phyloP scores from a whole-genome alignment of 2,113 vertebrate genomes.

The Nothoprocta pentlandii region DNA sequence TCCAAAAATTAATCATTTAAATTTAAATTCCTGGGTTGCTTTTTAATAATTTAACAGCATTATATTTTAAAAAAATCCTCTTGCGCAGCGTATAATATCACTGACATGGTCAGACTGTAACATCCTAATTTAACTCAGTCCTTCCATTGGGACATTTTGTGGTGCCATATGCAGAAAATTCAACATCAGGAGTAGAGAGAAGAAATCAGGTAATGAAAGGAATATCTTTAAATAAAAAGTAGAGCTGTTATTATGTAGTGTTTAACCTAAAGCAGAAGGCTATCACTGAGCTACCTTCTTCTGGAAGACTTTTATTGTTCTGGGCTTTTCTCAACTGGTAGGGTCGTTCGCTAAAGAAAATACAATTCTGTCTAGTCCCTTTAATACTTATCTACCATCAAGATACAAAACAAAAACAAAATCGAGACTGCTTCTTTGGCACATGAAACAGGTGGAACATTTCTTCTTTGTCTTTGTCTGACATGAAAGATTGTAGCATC shows the following conservation, averaged over 20 bases:
- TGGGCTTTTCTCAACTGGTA: not conserved
- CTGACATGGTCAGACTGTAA: not conserved
- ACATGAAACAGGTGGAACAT: slow-evolving; percentile 35
- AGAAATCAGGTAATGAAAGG: not conserved
- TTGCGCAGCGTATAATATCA: not conserved
- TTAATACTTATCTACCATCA: slow-evolving; percentile 32
- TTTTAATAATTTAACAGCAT: not conserved
- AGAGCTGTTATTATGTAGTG: not conserved
- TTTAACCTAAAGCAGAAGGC: not conserved
- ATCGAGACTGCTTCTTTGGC: not conserved
- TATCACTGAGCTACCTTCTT: not conserved
- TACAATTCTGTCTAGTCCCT: not conserved
- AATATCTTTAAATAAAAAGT: not conserved
- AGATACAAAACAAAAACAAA: slow-evolving; percentile 12
- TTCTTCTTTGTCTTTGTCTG: slow-evolving; percentile 52
- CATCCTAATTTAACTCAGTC: not conserved
- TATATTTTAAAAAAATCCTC: not conserved
- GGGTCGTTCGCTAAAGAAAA: not conserved
- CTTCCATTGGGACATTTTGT: not conserved
- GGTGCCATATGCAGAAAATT: not conserved
- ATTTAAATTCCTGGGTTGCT: accelerated
- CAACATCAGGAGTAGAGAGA: not conserved
- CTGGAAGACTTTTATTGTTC: not conserved
- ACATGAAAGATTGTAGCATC: slow-evolving; percentile 53
- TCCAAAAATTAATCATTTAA: not conserved